Percentiles rank a stretch among this genome's conserved stretches.
Evolutionary conservation across 2,888 invertebrate species (phyloP).

Genomic region (Drosophila subquinaria): DNA sequence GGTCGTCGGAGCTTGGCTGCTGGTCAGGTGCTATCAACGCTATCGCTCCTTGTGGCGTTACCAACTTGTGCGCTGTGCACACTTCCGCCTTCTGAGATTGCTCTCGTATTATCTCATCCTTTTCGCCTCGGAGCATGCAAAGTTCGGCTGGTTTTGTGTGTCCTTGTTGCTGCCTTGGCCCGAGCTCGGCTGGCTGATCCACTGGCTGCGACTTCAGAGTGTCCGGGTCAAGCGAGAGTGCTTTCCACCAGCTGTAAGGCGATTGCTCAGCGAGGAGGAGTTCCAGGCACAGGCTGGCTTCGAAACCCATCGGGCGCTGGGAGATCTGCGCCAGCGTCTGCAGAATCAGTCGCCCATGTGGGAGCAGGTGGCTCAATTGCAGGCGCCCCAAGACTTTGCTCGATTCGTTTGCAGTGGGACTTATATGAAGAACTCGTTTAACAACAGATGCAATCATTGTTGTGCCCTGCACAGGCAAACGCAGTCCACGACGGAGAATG

Average conservation of each 20-base stretch:
- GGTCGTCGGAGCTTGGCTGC: constrained; percentile 7
- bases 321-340: constrained; percentile 10
- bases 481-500: neutral
- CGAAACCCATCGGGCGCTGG: constrained; percentile 24
- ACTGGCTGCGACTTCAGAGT: neutral
- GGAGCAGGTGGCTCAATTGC: constrained; percentile 20
- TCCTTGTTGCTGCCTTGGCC: constrained; percentile 26
- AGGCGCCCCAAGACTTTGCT: constrained; percentile 1
- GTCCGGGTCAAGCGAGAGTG: neutral
- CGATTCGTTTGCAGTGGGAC: constrained; percentile 17
- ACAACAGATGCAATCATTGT: neutral
- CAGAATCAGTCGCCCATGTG: neutral
- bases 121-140: constrained; percentile 31
- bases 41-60: constrained; percentile 10
- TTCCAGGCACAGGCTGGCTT: constrained; percentile 2
- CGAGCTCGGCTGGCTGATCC: constrained; percentile 18
- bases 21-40: neutral
- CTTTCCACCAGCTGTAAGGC: neutral
- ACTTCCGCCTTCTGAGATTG: neutral
- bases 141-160: constrained; percentile 23
- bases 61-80: rapidly evolving
- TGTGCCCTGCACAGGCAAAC: neutral
- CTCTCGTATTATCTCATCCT: constrained; percentile 30
- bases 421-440: neutral
- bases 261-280: neutral